Conservation (phyloP, 2,113 vertebrate species). For the Phocoena sinus region DNA sequence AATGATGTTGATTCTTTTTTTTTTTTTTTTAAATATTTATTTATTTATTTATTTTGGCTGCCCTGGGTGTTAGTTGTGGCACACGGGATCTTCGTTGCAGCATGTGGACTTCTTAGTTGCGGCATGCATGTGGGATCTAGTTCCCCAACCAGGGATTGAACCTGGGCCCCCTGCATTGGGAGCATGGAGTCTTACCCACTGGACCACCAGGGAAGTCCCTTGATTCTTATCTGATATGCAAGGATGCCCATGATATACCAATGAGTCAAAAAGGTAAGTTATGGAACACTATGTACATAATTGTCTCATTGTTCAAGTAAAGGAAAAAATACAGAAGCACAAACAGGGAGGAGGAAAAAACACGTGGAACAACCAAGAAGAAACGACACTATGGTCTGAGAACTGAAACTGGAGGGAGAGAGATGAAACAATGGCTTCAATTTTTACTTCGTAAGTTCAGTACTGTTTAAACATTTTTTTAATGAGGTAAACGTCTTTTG, state of each 20-base stretch:
- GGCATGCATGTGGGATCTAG: too few relatives aligned
- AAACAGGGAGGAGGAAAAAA: not conserved
- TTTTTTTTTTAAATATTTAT: too few relatives aligned
- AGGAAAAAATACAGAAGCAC: not conserved
- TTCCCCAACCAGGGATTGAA: too few relatives aligned
- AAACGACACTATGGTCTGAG: not conserved
- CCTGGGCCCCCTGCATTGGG: too few relatives aligned
- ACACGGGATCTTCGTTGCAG: too few relatives aligned
- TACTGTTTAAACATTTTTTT: not conserved
- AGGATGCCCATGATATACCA: not conserved
- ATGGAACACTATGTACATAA: not conserved
- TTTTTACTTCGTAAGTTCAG: not conserved
- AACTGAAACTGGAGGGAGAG: not conserved
- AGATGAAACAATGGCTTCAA: not conserved
- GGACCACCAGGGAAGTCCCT: too few relatives aligned
- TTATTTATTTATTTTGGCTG: too few relatives aligned
- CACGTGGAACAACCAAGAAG: not conserved
- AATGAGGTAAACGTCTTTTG: not conserved
- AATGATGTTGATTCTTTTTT: not conserved
- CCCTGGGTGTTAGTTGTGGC: too few relatives aligned
- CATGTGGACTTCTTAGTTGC: too few relatives aligned
- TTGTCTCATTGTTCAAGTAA: not conserved
- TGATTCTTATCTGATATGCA: not conserved
- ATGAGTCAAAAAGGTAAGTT: not conserved
- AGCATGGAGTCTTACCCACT: too few relatives aligned